Conservation (phyloP, 1,140 invertebrate species). For the Eufriesea mexicana region DNA sequence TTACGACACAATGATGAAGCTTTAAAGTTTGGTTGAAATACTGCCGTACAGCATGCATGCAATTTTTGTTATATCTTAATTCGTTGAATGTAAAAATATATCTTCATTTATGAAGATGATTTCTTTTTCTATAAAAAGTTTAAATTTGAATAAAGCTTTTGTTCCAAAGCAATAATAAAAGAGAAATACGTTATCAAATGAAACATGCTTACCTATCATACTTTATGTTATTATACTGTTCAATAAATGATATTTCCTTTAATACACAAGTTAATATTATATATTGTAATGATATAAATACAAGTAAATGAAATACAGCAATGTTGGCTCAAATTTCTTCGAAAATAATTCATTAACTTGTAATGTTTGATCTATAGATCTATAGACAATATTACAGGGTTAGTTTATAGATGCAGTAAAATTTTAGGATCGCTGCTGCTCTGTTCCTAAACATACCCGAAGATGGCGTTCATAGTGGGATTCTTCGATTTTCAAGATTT, state of each 20-base stretch:
- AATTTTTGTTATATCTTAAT: not conserved
- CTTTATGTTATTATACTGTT: not conserved
- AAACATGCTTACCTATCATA: not conserved
- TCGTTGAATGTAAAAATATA: not conserved
- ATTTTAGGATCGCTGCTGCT: conserved; percentile 27
- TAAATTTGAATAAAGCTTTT: not conserved
- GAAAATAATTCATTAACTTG: conserved; percentile 23
- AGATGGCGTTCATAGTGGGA: conserved; percentile 60
- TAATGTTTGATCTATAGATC: conserved; percentile 44
- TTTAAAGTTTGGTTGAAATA: not conserved
- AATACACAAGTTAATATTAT: not conserved
- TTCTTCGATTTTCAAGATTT: conserved; percentile 70
- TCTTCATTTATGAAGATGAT: not conserved
- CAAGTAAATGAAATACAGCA: not conserved
- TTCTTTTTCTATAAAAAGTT: not conserved
- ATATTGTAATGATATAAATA: not conserved
- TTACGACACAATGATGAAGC: not conserved
- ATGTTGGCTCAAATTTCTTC: not conserved
- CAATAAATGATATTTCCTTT: not conserved
- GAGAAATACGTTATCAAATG: not conserved
- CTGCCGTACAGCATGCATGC: not conserved
- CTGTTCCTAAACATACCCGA: conserved; percentile 29
- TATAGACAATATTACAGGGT: conserved; percentile 21
- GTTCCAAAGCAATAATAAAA: not conserved
- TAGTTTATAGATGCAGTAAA: conserved; percentile 35